Evolutionary conservation across 2,113 vertebrate species (phyloP), one percentile per base, ranked within the genome.

Genomic region (Psittacus erithacus): DNA sequence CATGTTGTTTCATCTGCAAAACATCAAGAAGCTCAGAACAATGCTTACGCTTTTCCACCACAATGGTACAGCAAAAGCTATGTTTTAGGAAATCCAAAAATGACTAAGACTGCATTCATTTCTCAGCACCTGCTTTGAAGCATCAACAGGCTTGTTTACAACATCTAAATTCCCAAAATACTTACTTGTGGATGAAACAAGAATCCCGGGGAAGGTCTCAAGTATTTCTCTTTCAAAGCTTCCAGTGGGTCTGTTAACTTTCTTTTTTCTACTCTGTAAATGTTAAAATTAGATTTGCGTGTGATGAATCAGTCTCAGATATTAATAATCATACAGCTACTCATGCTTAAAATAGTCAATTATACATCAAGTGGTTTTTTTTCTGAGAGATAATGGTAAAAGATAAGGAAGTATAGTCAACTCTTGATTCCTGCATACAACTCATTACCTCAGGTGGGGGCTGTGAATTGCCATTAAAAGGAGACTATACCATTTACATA

Each of bases 191-290:
- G 99, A 96, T 99, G 99, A 98, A 99, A 99, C 96, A 99, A 98
- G 98, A 99, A 99, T 92, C 99, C 99, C 0, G 99, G 99, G 79
- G 99, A 98, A 60, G 99, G 99, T 88, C 99, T 99, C 99, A 99
- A 99, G 98, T 99, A 99, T 97, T 99, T 99, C 97, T 99, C 99
- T 98, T 99, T 99, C 97, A 99, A 99, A 97, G 98, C 98, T 98
- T 99, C 99, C 97, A 99, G 99, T 95, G 99, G 99, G 97, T 99
- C 99, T 80, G 98, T 99, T 97, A 99, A 98, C 97, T 99, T 99
- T 98, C 99, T 99, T 98, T 99, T 99, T 98, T 99, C 99, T 99
- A 99, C 99, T 99, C 99, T 99, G 99, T 98, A 99, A 99, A 99
- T 96, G 97, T 98, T 98, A 98, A 98, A 99, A 98, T 98, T 98